Conservation (phyloP, 2,888 invertebrate species). For the Phaedon cochleariae region DNA sequence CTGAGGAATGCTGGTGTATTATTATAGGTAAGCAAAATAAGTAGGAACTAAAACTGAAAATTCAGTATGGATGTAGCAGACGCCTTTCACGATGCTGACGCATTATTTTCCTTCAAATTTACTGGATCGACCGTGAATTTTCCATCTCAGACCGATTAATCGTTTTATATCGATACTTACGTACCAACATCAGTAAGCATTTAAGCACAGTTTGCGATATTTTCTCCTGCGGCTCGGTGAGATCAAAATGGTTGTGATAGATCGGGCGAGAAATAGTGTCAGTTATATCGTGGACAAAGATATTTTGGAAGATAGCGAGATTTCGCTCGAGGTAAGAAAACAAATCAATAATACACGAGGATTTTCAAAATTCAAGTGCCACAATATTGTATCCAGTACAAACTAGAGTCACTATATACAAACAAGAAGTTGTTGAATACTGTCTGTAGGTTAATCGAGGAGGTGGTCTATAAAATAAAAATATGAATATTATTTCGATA, state of each 20-base stretch:
- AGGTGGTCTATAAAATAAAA: too few species aligned
- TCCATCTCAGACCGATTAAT: constrained; percentile 37
- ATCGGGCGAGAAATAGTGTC: background rate
- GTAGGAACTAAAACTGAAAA: too few species aligned
- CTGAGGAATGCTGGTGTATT: too few species aligned
- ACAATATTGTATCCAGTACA: too few species aligned
- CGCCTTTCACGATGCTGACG: background rate
- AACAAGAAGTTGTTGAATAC: too few species aligned
- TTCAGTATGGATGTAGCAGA: background rate
- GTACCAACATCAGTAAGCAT: background rate
- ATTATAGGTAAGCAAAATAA: too few species aligned
- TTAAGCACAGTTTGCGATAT: constrained; percentile 2
- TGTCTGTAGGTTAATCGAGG: too few species aligned
- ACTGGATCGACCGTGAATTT: constrained; percentile 30
- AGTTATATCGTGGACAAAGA: background rate
- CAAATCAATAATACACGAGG: background rate
- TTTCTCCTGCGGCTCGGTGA: background rate
- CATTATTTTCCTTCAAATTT: constrained; percentile 18
- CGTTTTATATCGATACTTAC: constrained; percentile 26
- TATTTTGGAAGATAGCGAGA: background rate
- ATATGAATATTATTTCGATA: too few species aligned
- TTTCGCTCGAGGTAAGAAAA: constrained; percentile 11
- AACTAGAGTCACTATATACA: too few species aligned
- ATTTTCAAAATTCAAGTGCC: too few species aligned
- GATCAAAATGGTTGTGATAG: constrained; percentile 7